Evolutionary conservation across 1,140 invertebrate species (phyloP), one percentile per base, ranked within the genome.

Genomic region (Copidosoma floridanum): DNA sequence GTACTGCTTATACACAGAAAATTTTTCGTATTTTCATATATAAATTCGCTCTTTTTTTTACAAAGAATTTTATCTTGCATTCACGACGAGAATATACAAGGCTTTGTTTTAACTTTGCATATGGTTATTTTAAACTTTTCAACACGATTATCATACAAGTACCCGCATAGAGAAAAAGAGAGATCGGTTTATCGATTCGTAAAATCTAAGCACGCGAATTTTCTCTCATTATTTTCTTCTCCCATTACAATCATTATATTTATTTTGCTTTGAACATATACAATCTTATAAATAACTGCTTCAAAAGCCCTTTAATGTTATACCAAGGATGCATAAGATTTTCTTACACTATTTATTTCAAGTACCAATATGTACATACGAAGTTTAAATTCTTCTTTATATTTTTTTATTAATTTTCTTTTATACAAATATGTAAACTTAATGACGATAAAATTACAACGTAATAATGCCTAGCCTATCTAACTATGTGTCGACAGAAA

Each of bases 381-480:
- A 76, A 75, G 68, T 72, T 76, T 75, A 44, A 59, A n/a, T n/a
- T n/a, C n/a, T n/a, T n/a, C n/a, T n/a, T n/a, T n/a, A n/a, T n/a
- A n/a, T n/a, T n/a, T n/a, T n/a, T n/a, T 29, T 63, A 65, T 64
- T 56, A 52, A 71, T 60, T 69, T 70, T 77, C 71, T 64, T 77
- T 71, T 79, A 80, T 80, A 80, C 77, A 80, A 73, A 76, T 70
- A 78, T 76, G 67, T 74, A 73, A 76, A 75, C 71, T 70, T 76
- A 73, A 73, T 66, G 72, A 71, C 78, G 73, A 76, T 80, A 76
- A 78, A 78, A 76, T 75, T 77, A 67, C 76, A 78, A 79, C 74
- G 67, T 76, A 77, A 72, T 77, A 76, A 77, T 75, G 64, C 69
- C 72, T 78, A 80, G 63, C 65, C 72, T 77, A 79, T 40, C 70